Evolutionary conservation across 2,797 vertebrate genomes (phyloP).

Genomic region (Galaxias olidus): DNA sequence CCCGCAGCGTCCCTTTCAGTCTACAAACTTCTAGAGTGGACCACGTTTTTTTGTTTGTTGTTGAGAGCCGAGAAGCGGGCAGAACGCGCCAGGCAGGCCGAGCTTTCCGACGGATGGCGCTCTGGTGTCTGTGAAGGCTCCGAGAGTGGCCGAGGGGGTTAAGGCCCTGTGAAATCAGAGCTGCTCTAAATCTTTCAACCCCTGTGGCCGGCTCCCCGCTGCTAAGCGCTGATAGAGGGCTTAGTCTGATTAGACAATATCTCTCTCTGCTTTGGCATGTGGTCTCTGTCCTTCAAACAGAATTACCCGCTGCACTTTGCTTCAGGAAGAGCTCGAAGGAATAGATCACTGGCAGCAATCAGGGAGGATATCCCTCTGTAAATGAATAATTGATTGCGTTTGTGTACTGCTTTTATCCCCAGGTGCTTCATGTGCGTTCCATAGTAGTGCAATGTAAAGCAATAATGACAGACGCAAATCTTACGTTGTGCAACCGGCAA

Average conservation of each 20-base stretch:
- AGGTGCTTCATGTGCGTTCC: no score
- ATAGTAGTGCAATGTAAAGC: no score
- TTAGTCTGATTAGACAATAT: slow-evolving; percentile 65
- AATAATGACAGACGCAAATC: no score
- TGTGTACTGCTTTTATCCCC: no score
- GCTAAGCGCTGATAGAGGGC: slow-evolving; percentile 60
- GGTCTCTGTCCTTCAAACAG: slow-evolving; percentile 52
- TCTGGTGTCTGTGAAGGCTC: neutral
- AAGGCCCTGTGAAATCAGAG: slow-evolving; percentile 57
- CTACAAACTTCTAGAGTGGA: slow-evolving; percentile 35
- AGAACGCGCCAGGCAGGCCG: no score
- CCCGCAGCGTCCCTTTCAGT: slow-evolving; percentile 43
- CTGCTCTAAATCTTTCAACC: slow-evolving; percentile 62
- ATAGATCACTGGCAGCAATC: no score
- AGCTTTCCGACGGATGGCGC: no score
- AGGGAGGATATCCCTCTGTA: no score
- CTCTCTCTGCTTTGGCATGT: slow-evolving; percentile 44
- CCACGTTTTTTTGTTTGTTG: neutral
- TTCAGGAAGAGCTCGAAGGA: slow-evolving; percentile 43
- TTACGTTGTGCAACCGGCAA: no score
- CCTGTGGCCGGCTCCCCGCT: slow-evolving; percentile 45
- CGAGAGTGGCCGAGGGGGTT: neutral
- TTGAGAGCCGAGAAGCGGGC: no score
- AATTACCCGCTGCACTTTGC: slow-evolving; percentile 61
- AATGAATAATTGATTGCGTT: no score